Base-by-base conservation (phyloP, 2,888 invertebrate species). In the Nephrotoma guestfalica region DNA sequence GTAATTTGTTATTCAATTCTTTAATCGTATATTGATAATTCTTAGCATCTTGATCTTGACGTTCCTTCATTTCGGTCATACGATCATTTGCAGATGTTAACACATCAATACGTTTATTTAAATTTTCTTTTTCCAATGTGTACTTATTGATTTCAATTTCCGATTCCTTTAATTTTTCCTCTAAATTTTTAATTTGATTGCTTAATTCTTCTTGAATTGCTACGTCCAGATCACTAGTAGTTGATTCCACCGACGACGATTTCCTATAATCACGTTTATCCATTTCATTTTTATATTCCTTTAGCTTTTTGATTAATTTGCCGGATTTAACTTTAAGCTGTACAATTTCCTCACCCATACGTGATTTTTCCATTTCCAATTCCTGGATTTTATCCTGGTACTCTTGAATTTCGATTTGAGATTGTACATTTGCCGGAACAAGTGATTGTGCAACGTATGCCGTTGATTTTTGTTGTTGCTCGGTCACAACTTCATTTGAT, bases 201-300 rank as follows among this genome's bases (percentile, higher is more conserved):
- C 94, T 94, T n/a, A 97, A 90, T 91, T 97, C 97, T 88, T 96
- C 96, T 90, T 96, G 95, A 87, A 97, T 95, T 6, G 96, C 94
- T 87, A 94, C 93, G 89, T 97, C 96, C 85, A 97, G 92, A 89
- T 95, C 94, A 84, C 93, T 93, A 85, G 94, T 84, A 30, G 71
- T 71, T 90, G 87, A 87, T 43, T 88, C 92, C 87, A 92, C 92
- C 15, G 92, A 92, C 85, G 93, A 89, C 86, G 93, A 92, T 88
- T 93, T 93, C 41, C 30, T 86, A 51, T 86, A 86, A 41, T 41
- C 84, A n/a, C 15, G 41, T 71, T 71, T 71, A 9, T 95, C 95
- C 89, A 95, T 94, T 87, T 93, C 94, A 2, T 91, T 91, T 91
- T 97, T 97, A 86, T 96, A 93, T 89, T 96, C 96, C 90, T 97